phyloP scores from a whole-genome alignment of 2,888 invertebrate genomes.

The Geophilus truncorum region DNA sequence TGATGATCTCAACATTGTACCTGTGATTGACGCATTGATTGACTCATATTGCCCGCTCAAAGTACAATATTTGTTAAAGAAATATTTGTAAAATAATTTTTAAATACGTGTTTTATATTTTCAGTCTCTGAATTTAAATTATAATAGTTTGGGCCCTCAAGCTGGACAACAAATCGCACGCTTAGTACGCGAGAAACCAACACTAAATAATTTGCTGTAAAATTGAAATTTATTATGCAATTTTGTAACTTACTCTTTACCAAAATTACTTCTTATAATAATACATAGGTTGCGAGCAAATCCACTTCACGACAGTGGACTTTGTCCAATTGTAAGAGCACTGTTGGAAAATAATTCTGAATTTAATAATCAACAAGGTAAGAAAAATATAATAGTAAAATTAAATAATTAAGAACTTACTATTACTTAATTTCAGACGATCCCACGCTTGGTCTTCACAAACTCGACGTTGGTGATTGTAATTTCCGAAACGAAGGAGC shows the following conservation, averaged over 20 bases:
- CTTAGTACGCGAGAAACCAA: conserved; percentile 6
- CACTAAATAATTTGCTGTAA: conserved; percentile 19
- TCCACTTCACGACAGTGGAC: conserved; percentile 29
- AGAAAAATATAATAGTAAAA: no score
- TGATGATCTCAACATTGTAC: conserved; percentile 18
- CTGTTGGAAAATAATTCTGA: neutral
- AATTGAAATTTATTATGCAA: neutral
- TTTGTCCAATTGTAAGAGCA: conserved; percentile 2
- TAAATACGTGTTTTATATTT: neutral
- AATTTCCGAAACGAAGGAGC: conserved; percentile 30
- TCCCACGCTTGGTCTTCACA: conserved; percentile 19
- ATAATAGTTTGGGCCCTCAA: conserved; percentile 13
- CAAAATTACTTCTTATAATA: neutral
- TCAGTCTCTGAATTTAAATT: conserved; percentile 26
- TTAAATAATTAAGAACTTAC: neutral
- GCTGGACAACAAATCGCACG: conserved; percentile 23
- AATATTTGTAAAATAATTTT: neutral
- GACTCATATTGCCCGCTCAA: conserved; percentile 14
- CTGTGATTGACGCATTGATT: conserved; percentile 6
- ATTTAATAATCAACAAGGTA: neutral
- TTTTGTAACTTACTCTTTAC: neutral
- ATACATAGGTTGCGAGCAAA: neutral
- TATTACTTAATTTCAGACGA: neutral
- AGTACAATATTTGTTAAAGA: neutral
- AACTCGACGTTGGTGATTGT: conserved; percentile 22